These are phyloP conservation scores for Hylaeus anthracinus DNA, from an alignment of 1,140 invertebrate genomes.

Conservation along the genomic window DNA sequence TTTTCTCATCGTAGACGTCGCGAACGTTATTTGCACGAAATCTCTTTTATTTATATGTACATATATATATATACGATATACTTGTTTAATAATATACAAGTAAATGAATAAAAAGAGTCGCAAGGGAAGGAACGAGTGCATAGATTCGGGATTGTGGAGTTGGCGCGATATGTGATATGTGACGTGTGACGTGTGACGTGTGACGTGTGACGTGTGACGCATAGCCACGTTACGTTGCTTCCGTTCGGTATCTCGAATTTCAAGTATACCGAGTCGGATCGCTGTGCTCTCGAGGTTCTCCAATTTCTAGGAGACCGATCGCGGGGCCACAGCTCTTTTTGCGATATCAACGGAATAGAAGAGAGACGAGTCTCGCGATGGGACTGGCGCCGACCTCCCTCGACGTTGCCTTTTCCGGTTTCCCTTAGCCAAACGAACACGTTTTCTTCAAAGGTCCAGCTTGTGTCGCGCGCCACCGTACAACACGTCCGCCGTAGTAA, in stretches of 20 bases:
- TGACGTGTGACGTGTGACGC: too few relatives aligned
- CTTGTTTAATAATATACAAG: too few relatives aligned
- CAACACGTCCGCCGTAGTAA: conserved; percentile 45
- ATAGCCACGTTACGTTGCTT: conserved; percentile 10
- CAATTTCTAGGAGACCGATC: conserved; percentile 37
- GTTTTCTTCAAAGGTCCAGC: not conserved
- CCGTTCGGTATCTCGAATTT: conserved; percentile 49
- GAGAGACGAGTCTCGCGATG: not conserved
- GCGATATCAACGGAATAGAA: conserved; percentile 4
- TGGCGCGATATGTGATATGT: too few relatives aligned
- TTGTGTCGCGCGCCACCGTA: conserved; percentile 37
- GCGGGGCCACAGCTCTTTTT: not conserved
- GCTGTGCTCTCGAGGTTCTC: not conserved
- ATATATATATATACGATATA: too few relatives aligned
- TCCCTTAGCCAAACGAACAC: not conserved
- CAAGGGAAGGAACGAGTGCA: too few relatives aligned
- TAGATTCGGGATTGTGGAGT: too few relatives aligned
- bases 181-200: too few relatives aligned
- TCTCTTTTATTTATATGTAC: too few relatives aligned
- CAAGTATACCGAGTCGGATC: conserved; percentile 15
- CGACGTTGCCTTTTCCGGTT: not conserved
- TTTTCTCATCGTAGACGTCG: not conserved
- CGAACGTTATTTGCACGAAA: too few relatives aligned
- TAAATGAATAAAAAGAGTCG: too few relatives aligned
- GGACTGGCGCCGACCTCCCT: conserved; percentile 59